Conservation (phyloP, 2,113 vertebrate genomes). For the Fukomys damarensis region DNA sequence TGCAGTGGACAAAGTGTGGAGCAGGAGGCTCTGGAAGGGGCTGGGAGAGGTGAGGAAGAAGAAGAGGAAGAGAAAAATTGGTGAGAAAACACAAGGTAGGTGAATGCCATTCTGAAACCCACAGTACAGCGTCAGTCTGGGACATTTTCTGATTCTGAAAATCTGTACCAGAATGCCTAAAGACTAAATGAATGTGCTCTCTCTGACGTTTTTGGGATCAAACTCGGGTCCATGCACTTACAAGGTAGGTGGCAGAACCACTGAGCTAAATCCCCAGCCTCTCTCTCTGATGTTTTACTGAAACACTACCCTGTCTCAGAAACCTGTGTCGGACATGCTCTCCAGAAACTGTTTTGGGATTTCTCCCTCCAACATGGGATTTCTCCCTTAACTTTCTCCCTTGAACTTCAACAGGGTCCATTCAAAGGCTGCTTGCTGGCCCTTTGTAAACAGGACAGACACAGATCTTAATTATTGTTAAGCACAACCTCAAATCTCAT, state of each 20-base stretch:
- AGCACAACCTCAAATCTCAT: neutral
- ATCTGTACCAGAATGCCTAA: neutral
- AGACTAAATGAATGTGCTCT: accelerated
- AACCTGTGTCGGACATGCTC: neutral
- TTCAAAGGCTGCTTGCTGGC: neutral
- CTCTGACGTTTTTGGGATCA: neutral
- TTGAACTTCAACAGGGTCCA: neutral
- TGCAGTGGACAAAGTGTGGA: neutral
- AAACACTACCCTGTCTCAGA: accelerated
- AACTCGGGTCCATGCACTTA: no score
- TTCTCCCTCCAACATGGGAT: neutral
- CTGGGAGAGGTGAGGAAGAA: neutral
- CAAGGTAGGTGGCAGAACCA: no score
- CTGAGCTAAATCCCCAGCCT: no score
- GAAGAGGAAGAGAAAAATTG: accelerated
- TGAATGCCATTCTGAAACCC: neutral
- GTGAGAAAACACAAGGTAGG: neutral
- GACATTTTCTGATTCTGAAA: neutral
- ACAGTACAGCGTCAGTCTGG: neutral
- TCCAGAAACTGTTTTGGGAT: neutral
- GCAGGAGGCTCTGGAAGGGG: neutral
- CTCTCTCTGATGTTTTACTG: neutral
- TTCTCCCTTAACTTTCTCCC: neutral
- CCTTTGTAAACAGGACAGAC: neutral
- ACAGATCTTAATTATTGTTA: neutral